Evolutionary conservation across 2,888 invertebrate species (phyloP), one percentile per base, ranked within the genome.

Genomic region (Digitonthophagus gazella): DNA sequence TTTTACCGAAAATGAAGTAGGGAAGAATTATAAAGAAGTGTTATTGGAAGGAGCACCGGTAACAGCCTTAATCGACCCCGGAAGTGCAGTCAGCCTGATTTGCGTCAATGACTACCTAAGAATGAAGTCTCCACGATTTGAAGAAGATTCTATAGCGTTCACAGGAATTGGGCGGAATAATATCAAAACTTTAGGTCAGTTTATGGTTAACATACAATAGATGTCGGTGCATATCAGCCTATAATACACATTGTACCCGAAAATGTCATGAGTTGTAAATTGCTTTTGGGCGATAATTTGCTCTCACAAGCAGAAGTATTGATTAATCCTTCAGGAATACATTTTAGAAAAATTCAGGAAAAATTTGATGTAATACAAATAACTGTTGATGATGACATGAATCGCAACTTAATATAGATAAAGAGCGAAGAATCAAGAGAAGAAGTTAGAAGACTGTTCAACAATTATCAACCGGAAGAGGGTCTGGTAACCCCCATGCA

Each of bases 391-490:
- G 64, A 71, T 44, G 67, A 66, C 3, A 22, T 55, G 56, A 15
- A 4, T 16, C 6, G 14, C 57, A 16, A 57, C 11, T 44, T 44
- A 44, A 1, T 11, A 14, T 15, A 63, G n/a, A 63, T 20, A 15
- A 22, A 15, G 16, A 19, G 44, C 11, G 15, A 2, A 11, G 8
- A 16, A 11, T 54, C 15, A 8, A 11, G 65, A 14, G 63, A 74
- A 44, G 56, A 68, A 18, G 69, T 76, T 16, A 14, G 65, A 55
- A 28, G 68, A 5, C 18, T 76, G 2, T 58, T 78, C 4, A 14
- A 69, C 3, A 68, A 72, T 8, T 79, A 78, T 58, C 44, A 72
- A 11, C 75, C 76, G 3, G 8, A 69, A 2, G 75, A 74, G 28
- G 67, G 64, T 4, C 72, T 73, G 22, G 72, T 75, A 0, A 73